Base-by-base conservation (phyloP, 64 coral and sea anemone species). In the Actinia equina region DNA sequence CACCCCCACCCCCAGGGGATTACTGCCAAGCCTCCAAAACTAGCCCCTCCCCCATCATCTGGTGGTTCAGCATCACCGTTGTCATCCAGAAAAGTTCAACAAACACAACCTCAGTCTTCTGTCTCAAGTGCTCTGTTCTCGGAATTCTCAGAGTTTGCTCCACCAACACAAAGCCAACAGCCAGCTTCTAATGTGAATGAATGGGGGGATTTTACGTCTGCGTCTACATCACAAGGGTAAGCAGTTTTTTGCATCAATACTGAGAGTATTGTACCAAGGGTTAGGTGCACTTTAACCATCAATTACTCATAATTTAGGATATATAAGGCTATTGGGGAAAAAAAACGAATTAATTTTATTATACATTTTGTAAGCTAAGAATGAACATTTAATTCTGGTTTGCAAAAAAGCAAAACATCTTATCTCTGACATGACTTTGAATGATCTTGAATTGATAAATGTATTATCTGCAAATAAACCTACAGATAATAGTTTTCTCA, bases 191-290 rank as follows among this genome's bases (percentile, higher is more conserved):
- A 37, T 76, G 60, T 11, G 10, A 12, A 65, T 85, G 93, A 99
- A 23, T 99, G 97, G 97, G 97, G 97, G 23, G 97, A 95, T 88
- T 99, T 99, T 57, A 91, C 97, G 22, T 89, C 97, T 6, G 96
- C 96, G 62, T 81, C 97, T 6, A 93, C 96, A 61, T 81, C 78
- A 81, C 78, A 81, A 81, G 87, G 94, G 94, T 95, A 91, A 88
- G 26, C 14, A 76, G 46, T 49, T 41, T 30, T 13, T 10, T 27
- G 3, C 22, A n/a, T n/a, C n/a, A n/a, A n/a, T n/a, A n/a, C n/a
- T n/a, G n/a, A n/a, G n/a, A n/a, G n/a, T n/a, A n/a, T n/a, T n/a
- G n/a, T n/a, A n/a, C n/a, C n/a, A n/a, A n/a, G n/a, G n/a, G n/a
- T n/a, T n/a, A n/a, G n/a, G n/a, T n/a, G n/a, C n/a, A n/a, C n/a